phyloP scores from a whole-genome alignment of 2,113 vertebrate species.

The Alligator mississippiensis region DNA sequence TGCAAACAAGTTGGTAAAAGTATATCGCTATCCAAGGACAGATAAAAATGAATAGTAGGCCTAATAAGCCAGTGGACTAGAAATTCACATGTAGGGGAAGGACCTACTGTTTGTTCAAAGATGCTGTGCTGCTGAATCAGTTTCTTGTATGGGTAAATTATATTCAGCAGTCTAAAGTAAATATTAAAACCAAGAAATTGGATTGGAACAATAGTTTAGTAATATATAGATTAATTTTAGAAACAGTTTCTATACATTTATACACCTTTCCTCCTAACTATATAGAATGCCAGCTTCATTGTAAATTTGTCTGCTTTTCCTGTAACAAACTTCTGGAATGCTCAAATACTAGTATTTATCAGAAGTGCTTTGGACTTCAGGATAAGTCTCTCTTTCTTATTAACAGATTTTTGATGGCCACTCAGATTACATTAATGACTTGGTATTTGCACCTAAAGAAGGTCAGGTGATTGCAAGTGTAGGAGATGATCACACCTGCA shows the following conservation, averaged over 20 bases:
- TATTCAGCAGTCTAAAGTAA: not conserved
- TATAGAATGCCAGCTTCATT: not conserved
- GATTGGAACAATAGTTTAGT: not conserved
- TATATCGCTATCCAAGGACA: not conserved
- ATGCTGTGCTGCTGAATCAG: not conserved
- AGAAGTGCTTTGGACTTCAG: not conserved
- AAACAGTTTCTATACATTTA: not conserved
- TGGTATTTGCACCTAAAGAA: slow-evolving; percentile 93
- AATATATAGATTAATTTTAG: not conserved
- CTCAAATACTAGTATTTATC: not conserved
- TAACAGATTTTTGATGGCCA: slow-evolving; percentile 91
- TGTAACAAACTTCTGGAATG: not conserved
- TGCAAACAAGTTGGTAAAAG: slow-evolving; percentile 24
- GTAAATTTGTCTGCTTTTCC: not conserved
- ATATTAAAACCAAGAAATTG: not conserved
- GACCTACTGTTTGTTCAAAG: slow-evolving; percentile 7
- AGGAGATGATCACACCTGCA: slow-evolving; percentile 98
- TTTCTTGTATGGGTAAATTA: not conserved
- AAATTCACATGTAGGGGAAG: slow-evolving; percentile 9
- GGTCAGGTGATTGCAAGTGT: slow-evolving; percentile 96
- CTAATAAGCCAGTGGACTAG: not conserved
- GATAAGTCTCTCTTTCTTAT: slow-evolving; percentile 34
- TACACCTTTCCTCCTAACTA: not conserved
- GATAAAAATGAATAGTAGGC: no score
- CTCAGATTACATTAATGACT: slow-evolving; percentile 92